These are phyloP conservation scores for Leucophora obtusa DNA, from an alignment of 2,888 invertebrate species.

Conservation along the genomic window DNA sequence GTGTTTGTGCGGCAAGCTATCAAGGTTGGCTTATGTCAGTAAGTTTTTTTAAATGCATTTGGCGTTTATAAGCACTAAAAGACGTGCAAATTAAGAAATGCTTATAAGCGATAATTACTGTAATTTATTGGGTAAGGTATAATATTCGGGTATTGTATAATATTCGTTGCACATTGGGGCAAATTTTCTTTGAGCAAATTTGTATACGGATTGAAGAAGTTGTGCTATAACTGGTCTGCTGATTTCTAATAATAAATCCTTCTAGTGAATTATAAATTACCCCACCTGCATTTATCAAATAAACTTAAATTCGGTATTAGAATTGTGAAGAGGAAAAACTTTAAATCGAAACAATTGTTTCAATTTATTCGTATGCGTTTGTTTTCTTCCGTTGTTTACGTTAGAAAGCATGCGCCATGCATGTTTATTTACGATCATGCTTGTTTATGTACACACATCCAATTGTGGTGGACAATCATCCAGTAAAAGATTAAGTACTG, in stretches of 20 bases:
- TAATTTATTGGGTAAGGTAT: no score
- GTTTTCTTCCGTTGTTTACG: neutral
- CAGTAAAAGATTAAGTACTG: conserved; percentile 58
- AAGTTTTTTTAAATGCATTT: no score
- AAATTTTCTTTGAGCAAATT: no score
- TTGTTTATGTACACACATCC: conserved; percentile 51
- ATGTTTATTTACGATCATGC: conserved; percentile 56
- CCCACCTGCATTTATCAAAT: neutral
- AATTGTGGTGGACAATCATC: conserved; percentile 58
- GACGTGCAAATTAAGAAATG: no score
- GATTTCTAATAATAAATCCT: no score
- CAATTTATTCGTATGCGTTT: conserved; percentile 28
- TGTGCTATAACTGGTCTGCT: neutral
- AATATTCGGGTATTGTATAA: no score
- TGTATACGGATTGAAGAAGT: no score
- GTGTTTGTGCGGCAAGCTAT: no score
- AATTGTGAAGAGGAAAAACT: conserved; percentile 8
- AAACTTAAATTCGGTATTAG: neutral
- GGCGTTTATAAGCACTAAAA: no score
- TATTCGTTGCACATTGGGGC: no score
- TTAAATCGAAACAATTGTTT: conserved; percentile 42
- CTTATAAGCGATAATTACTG: no score
- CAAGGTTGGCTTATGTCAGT: no score
- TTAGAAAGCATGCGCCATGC: conserved; percentile 58
- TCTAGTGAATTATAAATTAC: neutral